Conservation (phyloP, 2,888 invertebrate species). For the Sipha maydis region DNA sequence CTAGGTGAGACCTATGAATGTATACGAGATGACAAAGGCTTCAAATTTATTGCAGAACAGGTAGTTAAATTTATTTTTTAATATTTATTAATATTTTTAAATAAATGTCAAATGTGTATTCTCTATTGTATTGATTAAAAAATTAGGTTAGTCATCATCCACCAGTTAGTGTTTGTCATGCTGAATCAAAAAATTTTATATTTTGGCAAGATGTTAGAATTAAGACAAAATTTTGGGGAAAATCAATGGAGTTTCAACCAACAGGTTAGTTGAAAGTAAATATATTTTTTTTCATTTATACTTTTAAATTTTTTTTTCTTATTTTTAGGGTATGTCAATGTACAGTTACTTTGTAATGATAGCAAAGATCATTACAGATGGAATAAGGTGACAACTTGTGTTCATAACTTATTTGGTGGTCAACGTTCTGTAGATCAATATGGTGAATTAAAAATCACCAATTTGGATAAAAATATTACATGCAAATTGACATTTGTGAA, state of each 20-base stretch:
- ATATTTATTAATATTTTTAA: not conserved
- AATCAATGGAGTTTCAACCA: slow-evolving; percentile 89
- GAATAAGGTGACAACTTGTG: slow-evolving; percentile 88
- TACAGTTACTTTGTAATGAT: slow-evolving; percentile 73
- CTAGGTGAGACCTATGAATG: slow-evolving; percentile 86
- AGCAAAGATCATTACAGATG: slow-evolving; percentile 75
- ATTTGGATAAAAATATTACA: slow-evolving; percentile 73
- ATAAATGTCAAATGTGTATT: not conserved
- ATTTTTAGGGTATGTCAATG: slow-evolving; percentile 71
- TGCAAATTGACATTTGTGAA: slow-evolving; percentile 85
- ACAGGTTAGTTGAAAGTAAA: slow-evolving; percentile 69
- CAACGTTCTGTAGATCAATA: slow-evolving; percentile 89
- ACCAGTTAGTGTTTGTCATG: slow-evolving; percentile 83
- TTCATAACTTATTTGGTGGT: slow-evolving; percentile 84
- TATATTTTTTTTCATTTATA: not conserved
- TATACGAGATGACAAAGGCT: slow-evolving; percentile 80
- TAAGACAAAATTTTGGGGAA: slow-evolving; percentile 90
- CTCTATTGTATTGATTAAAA: not conserved
- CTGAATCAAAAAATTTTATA: slow-evolving; percentile 79
- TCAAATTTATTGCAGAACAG: slow-evolving; percentile 83
- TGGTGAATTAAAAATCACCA: slow-evolving; percentile 79
- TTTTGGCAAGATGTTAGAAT: slow-evolving; percentile 87
- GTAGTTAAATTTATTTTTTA: slow-evolving; percentile 67
- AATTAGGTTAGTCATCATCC: slow-evolving; percentile 84
- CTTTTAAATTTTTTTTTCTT: slow-evolving; percentile 2